These are phyloP conservation scores for Penaeus japonicus DNA, from an alignment of 1,140 invertebrate genomes.

Conservation along the genomic window DNA sequence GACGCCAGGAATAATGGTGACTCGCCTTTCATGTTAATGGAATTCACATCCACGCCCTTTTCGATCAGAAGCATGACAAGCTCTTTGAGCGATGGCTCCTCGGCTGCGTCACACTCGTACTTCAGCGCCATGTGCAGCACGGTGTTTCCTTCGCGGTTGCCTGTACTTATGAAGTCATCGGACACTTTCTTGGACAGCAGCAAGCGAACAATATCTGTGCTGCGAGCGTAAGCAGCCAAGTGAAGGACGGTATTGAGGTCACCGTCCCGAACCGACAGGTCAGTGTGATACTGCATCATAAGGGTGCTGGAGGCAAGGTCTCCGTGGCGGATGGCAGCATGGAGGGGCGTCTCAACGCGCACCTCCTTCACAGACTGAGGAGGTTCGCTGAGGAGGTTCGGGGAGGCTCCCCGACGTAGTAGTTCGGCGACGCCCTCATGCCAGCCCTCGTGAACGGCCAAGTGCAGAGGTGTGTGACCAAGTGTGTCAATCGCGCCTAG, in stretches of 20 bases:
- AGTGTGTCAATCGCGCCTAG: too few species aligned
- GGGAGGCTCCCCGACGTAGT: conserved; percentile 27
- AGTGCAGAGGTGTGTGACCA: neutral
- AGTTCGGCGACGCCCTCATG: neutral
- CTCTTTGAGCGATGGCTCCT: neutral
- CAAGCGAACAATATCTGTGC: neutral
- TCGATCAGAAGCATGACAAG: conserved; percentile 19
- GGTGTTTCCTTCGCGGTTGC: conserved; percentile 27
- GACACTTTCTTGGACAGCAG: conserved; percentile 17
- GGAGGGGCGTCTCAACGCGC: conserved; percentile 28
- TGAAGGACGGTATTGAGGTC: conserved; percentile 31
- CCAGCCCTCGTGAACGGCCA: conserved; percentile 17
- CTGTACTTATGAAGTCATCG: neutral
- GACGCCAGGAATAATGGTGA: conserved; percentile 46
- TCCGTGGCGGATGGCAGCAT: conserved; percentile 10
- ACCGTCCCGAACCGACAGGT: conserved; percentile 35
- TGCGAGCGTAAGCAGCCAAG: conserved; percentile 37
- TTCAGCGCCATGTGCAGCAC: conserved; percentile 32
- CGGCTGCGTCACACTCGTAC: neutral
- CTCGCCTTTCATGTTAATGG: conserved; percentile 9
- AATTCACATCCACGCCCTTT: conserved; percentile 24
- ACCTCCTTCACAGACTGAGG: conserved; percentile 22
- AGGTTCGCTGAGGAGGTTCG: neutral
- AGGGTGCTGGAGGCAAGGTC: conserved; percentile 1
- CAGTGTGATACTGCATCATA: neutral